Base-by-base conservation (phyloP, 2,113 vertebrate species). In the Chlamydotis undulata region DNA sequence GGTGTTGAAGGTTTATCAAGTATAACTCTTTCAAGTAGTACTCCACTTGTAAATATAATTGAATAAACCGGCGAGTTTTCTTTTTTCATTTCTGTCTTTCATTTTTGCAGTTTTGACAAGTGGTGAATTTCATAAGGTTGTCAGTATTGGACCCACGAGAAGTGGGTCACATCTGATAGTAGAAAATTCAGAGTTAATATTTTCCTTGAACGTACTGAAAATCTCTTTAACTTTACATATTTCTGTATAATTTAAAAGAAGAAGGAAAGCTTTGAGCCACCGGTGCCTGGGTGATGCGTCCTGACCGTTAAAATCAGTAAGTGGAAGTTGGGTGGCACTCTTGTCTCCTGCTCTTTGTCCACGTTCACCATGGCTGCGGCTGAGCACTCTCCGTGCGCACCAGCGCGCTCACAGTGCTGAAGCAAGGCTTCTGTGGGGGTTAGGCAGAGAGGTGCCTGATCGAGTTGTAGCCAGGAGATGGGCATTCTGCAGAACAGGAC, bases 321-420 rank as follows among this genome's bases (percentile, higher is more conserved):
- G 53, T 29, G 29, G 60, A 28, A 23, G 53, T 31, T 49, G 83
- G 19, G 55, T 68, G 76, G 29, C 56, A 37, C 41, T 26, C 28
- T 29, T 12, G 12, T 16, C 50, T 23, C 24, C 65, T 28, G 41
- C 60, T 22, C 24, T 21, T n/a, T 19, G 55, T 17, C 39, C 13
- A 0, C 65, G 26, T 35, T 10, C 10, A 3, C 50, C 1, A 2
- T 6, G 28, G 41, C 68, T 10, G 31, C 2, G 22, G 13, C 41
- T 3, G 14, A 28, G 64, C 41, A 1, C 49, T 15, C 2, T 41
- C 45, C 19, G 49, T 5, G 33, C 2, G 1, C 64, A 3, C 31
- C 33, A 7, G 12, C 2, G 4, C 25, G n/a, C 41, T 23, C 23
- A 1, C 29, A 6, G 49, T 9, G 29, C 37, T 39, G 55, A 16